These are phyloP conservation scores for Parus major DNA, from an alignment of 2,113 vertebrate species.

Conservation along the genomic window DNA sequence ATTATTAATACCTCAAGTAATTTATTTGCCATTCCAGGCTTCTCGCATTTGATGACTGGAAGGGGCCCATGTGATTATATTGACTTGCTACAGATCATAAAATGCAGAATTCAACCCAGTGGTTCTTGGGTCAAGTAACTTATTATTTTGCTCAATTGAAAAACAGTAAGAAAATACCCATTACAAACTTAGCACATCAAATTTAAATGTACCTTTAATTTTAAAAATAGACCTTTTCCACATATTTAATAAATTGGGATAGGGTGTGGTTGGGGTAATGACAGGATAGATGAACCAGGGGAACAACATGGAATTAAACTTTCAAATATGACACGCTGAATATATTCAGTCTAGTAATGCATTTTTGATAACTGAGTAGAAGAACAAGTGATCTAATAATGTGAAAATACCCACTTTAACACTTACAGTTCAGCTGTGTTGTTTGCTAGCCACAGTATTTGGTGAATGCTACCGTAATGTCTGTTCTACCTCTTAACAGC, in stretches of 20 bases:
- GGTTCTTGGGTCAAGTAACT: background rate
- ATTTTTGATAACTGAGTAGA: background rate
- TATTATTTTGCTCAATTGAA: background rate
- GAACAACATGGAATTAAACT: background rate
- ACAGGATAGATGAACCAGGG: background rate
- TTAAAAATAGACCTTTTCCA: background rate
- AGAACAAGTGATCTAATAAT: background rate
- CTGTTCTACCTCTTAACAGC: background rate
- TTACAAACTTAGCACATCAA: background rate
- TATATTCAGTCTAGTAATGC: background rate
- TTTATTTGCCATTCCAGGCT: background rate
- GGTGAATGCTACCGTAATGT: background rate
- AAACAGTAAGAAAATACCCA: background rate
- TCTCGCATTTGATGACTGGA: background rate
- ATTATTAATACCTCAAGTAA: background rate
- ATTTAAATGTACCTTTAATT: background rate
- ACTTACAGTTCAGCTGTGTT: background rate
- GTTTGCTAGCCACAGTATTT: background rate
- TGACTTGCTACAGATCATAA: background rate
- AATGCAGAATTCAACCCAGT: background rate
- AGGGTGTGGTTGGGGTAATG: accelerated
- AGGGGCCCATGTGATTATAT: background rate
- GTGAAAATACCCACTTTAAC: background rate
- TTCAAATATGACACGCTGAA: background rate
- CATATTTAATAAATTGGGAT: background rate